Base-by-base conservation (phyloP, 2,888 invertebrate genomes). In the Ennomos quercinarius region DNA sequence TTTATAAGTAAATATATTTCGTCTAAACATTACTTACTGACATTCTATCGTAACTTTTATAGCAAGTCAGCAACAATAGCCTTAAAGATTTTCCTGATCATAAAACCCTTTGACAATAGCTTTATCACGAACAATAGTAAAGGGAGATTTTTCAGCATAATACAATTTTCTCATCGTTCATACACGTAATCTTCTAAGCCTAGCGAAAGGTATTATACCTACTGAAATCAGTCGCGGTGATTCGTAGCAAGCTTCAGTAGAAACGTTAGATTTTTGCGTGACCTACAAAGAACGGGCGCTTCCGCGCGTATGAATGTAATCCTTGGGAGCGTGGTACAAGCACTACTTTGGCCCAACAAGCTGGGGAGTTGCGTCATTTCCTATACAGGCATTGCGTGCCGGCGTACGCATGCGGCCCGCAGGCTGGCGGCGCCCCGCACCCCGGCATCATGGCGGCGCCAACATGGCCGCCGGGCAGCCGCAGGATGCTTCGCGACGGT, bases 381-480 rank as follows among this genome's bases (percentile, higher is more conserved):
- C 76, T 76, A 69, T 76, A 75, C 76, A 75, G 76, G 78, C 78
- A 81, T 81, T 86, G 88, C 86, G 88, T 89, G 81, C 81, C 88
- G 89, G 80, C 88, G 89, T 86, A 91, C 91, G 90, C 93, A 90
- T 92, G 92, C 92, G 90, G 89, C 85, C 84, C 84, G 84, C 83
- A 83, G 84, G 86, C 84, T 80, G 78, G 83, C 82, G 85, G 83
- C 86, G 84, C 88, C 87, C 82, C 86, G 84, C 86, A 84, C 87
- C 88, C 86, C 80, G 81, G 87, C 87, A 93, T 93, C 88, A 93
- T 93, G 93, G 93, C 93, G 89, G 87, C 83, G 83, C 81, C 88
- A 91, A 92, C 87, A 93, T 93, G 93, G 93, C 93, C 87, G 91
- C 89, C 91, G 87, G 88, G 89, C 89, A 88, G 90, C 85, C 89